A percentile compares a stretch with the other conserved stretches of the same genome.
These are phyloP conservation scores for Belonocnema kinseyi DNA, from an alignment of 1,140 invertebrate genomes.

Conservation along the genomic window DNA sequence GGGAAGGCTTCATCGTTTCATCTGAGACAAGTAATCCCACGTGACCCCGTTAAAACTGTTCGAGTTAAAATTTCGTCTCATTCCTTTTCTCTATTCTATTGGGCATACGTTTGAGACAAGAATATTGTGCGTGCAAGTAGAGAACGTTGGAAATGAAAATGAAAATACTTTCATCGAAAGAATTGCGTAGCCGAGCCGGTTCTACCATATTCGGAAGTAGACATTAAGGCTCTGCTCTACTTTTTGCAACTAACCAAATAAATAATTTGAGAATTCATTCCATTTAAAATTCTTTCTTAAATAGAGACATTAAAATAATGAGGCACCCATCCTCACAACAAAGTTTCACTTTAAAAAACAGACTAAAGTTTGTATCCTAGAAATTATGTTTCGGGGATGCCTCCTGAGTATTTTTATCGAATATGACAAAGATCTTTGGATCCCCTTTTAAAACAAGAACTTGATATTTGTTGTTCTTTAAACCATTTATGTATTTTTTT, in stretches of 20 bases:
- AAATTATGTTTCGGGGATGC: no score
- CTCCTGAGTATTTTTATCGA: no score
- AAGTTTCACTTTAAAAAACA: no score
- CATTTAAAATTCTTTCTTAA: background rate
- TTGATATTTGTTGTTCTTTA: no score
- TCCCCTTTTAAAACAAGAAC: no score
- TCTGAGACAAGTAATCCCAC: no score
- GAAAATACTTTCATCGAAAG: slow-evolving; percentile 60
- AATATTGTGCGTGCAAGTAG: background rate
- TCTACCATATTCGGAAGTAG: slow-evolving; percentile 60
- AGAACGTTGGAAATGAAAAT: slow-evolving; percentile 37
- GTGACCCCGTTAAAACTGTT: no score
- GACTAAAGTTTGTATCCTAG: no score
- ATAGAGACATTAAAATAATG: background rate
- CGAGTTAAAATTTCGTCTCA: slow-evolving; percentile 10
- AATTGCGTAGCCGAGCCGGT: slow-evolving; percentile 54
- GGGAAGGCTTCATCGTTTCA: no score
- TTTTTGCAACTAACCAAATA: background rate
- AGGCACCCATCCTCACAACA: no score
- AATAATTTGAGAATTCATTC: slow-evolving; percentile 17
- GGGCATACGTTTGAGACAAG: background rate
- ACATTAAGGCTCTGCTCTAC: slow-evolving; percentile 26
- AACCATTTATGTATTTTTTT: no score
- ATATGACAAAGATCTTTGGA: no score
- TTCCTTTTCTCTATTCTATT: background rate